Conservation (phyloP, 2,888 invertebrate species). For the Eupsilia transversa region DNA sequence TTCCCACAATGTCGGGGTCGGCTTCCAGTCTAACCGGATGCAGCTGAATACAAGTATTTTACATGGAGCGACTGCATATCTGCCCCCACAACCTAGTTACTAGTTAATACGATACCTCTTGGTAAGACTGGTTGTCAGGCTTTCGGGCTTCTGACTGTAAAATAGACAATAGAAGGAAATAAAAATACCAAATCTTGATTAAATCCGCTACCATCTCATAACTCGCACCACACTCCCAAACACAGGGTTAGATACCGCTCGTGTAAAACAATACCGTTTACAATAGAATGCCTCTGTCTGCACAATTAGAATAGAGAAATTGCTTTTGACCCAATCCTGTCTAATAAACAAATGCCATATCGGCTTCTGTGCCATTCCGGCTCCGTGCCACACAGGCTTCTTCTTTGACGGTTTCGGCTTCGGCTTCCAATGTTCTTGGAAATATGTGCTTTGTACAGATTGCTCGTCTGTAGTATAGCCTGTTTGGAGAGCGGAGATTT, state of each 20-base stretch:
- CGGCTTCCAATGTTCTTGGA: slow-evolving; percentile 23
- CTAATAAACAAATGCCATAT: slow-evolving; percentile 70
- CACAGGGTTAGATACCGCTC: slow-evolving; percentile 71
- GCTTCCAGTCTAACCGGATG: too few species aligned
- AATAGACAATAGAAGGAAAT: too few species aligned
- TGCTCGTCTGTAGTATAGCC: neutral
- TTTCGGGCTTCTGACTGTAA: too few species aligned
- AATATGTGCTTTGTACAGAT: slow-evolving; percentile 23
- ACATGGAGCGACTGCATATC: too few species aligned
- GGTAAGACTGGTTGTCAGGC: too few species aligned
- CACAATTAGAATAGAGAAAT: slow-evolving; percentile 82
- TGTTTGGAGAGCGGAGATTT: slow-evolving; percentile 14
- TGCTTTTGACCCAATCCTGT: slow-evolving; percentile 77
- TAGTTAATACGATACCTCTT: too few species aligned
- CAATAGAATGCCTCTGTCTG: slow-evolving; percentile 80
- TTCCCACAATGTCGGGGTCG: too few species aligned
- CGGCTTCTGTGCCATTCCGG: slow-evolving; percentile 44
- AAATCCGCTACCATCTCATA: neutral
- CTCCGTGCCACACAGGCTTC: slow-evolving; percentile 34
- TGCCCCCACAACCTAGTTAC: too few species aligned
- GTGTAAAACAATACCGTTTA: slow-evolving; percentile 85
- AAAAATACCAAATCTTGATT: neutral
- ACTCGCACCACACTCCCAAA: slow-evolving; percentile 55
- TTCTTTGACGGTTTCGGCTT: slow-evolving; percentile 37
- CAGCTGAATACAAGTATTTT: too few species aligned